Base-by-base conservation (phyloP, 1,140 invertebrate species). In the Musca domestica region DNA sequence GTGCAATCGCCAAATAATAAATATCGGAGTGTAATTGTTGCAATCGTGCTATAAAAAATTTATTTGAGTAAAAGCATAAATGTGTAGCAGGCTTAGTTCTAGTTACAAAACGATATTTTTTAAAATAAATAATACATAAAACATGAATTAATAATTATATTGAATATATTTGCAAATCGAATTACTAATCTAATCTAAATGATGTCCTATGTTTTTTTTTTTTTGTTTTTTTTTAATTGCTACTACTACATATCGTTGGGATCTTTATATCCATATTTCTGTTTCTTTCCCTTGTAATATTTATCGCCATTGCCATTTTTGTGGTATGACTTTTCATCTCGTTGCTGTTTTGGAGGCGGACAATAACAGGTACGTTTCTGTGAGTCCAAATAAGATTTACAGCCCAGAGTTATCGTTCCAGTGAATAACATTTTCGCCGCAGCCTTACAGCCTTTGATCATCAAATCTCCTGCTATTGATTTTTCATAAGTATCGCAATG, bases 361-460 rank as follows among this genome's bases (percentile, higher is more conserved):
- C 93, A 95, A 70, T 88, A 91, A 73, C 93, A 95, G 0, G 93
- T 91, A 71, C 89, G 83, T 71, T 86, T 85, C 77, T 95, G 93
- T 1, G 92, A 89, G 81, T 94, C 89, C 54, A 92, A 83, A 77
- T 88, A 95, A 22, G 92, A 89, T 75, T 93, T 91, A 72, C 93
- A 95, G 1, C 93, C 93, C 1, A 95, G 81, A 6, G 91, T 89
- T 61, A 91, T 83, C 7, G 92, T 94, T 25, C 91, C 92, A 0
- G 91, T 91, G 72, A 89, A 95, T 1, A 95, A 81, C 80, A 93
- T 83, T 83, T 95, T 94, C 1, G 93, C 91, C 49, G 92, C 91
- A 10, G 85, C 88, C 83, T 95, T 93, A 74, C 93, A 95, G 47
- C 88, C 86, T 83, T 90, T 91, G 0, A 86, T 86, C 67, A 91